Base-by-base conservation (phyloP, 2,797 vertebrate species). In the Chromis chromis region DNA sequence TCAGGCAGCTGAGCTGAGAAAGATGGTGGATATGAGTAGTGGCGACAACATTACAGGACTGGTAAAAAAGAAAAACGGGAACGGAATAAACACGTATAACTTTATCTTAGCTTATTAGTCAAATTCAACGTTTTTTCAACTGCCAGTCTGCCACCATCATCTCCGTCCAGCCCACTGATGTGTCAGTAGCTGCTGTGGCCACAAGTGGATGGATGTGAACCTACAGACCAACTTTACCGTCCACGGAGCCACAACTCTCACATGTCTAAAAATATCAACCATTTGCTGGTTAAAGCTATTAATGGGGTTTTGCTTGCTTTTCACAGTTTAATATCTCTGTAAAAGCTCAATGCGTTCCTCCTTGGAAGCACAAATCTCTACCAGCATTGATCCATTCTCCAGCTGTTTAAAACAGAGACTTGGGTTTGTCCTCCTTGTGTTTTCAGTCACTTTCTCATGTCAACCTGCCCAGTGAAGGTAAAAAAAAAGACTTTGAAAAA, bases 311-410 rank as follows among this genome's bases (percentile, higher is more conserved):
- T 2, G 28, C 53, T 60, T 33, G 5, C 6, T 66, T 56, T 62
- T 59, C 22, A 63, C 28, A 31, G 27, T 75, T 81, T 80, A 46
- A 40, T 33, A 54, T 56, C 42, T 19, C 1, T n/a, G 4, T 46
- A 61, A 60, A 53, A 33, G 58, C n/a, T 64, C 17, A 36, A 50
- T 52, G 21, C 59, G 63, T 46, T 69, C 36, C 33, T 58, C n/a
- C 8, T 14, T 65, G 39, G 36, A 71, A 64, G 73, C 48, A 21
- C 17, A 57, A 76, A 64, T 27, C 7, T 56, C 65, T 59, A 62
- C 73, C 68, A 83, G 53, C 65, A 16, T 46, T 13, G 40, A 65
- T 28, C 53, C 65, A 22, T 56, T 66, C 31, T 74, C 21, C 57
- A 59, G 33, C 66, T 70, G 67, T 65, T 73, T n/a, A 42, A 74